phyloP scores from a whole-genome alignment of 2,888 invertebrate species.

The Esperia sulphurella region DNA sequence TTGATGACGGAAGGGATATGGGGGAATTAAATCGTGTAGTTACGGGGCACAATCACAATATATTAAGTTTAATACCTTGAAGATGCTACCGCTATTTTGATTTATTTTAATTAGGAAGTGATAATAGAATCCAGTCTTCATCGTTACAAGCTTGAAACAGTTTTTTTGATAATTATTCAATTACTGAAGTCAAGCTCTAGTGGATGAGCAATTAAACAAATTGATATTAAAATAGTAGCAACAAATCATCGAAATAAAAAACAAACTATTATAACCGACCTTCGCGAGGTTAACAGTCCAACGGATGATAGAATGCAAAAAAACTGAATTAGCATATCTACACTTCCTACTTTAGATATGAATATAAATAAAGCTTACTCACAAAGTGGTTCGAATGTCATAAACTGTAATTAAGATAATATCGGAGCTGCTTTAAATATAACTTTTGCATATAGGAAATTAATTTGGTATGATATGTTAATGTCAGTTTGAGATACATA shows the following conservation, averaged over 20 bases:
- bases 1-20: too few species aligned
- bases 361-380: constrained; percentile 17
- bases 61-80: too few species aligned
- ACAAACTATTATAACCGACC: constrained; percentile 16
- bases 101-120: too few species aligned
- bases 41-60: too few species aligned
- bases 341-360: constrained; percentile 21
- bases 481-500: neutral
- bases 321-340: constrained; percentile 22
- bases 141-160: constrained; percentile 10
- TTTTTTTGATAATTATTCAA: constrained; percentile 15
- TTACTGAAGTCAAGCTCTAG: constrained; percentile 6
- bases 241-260: constrained; percentile 16
- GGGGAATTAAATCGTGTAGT: too few species aligned
- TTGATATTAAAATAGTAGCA: constrained; percentile 7
- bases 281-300: constrained; percentile 17
- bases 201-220: constrained; percentile 6
- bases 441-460: neutral
- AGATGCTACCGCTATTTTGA: too few species aligned
- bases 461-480: neutral
- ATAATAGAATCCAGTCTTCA: constrained; percentile 1
- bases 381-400: constrained; percentile 17
- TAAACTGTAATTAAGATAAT: constrained; percentile 13
- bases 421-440: neutral
- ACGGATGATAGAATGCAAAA: constrained; percentile 23